Percentiles rank a stretch among this genome's conserved stretches.
Evolutionary conservation across 2,797 vertebrate genomes (phyloP).

Genomic region (Mormyrus proboscirostris): DNA sequence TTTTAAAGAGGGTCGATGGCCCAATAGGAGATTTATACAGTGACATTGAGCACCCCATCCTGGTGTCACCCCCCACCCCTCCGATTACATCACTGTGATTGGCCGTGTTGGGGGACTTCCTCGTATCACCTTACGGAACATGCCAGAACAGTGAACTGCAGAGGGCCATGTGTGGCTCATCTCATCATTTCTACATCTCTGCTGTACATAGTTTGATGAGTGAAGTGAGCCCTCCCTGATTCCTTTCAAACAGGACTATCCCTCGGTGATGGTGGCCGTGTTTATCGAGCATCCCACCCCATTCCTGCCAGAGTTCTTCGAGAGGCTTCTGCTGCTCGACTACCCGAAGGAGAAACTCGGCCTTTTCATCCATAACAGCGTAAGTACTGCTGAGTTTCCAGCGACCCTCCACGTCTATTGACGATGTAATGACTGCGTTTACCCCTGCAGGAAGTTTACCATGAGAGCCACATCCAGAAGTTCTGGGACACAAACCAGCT

Average conservation of each 20-base stretch:
- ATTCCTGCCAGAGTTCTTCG: slow-evolving; percentile 87
- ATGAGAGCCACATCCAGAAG: slow-evolving; percentile 89
- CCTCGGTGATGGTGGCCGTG: slow-evolving; percentile 77
- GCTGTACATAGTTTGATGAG: neutral
- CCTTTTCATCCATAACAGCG: slow-evolving; percentile 90
- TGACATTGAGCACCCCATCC: neutral
- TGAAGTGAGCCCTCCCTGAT: neutral
- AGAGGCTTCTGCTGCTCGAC: slow-evolving; percentile 73
- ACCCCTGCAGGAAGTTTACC: slow-evolving; percentile 82
- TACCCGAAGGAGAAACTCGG: slow-evolving; percentile 82
- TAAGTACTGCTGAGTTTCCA: slow-evolving; percentile 55
- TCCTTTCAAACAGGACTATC: slow-evolving; percentile 68
- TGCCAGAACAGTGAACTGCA: neutral
- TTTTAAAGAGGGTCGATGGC: neutral
- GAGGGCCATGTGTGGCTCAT: neutral
- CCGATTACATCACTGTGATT: neutral
- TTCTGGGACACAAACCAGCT: slow-evolving; percentile 86
- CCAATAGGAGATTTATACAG: neutral
- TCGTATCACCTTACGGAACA: neutral
- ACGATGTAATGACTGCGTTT: neutral
- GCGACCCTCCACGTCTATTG: neutral
- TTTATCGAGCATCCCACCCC: slow-evolving; percentile 96
- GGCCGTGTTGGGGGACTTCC: neutral
- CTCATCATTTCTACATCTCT: neutral
- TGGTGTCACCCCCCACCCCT: neutral